Percentiles rank a stretch among this genome's conserved stretches.
phyloP scores from a whole-genome alignment of 1,140 invertebrate genomes.

The Leptinotarsa lineolata region DNA sequence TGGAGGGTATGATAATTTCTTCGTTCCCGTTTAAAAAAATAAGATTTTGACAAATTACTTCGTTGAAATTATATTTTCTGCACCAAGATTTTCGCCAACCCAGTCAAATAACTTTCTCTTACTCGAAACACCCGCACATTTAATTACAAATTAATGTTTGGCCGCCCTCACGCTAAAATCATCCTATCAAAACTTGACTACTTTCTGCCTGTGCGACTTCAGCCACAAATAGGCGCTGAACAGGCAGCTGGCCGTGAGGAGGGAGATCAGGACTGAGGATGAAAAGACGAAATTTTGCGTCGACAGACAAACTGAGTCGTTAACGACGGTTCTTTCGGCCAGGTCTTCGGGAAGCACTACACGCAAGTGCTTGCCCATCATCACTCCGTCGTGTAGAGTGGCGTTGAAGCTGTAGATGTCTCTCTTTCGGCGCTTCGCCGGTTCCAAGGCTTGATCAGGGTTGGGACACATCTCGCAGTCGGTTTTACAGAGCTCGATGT shows the following conservation, averaged over 20 bases:
- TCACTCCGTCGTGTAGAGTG: slow-evolving; percentile 62
- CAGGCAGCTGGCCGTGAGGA: slow-evolving; percentile 54
- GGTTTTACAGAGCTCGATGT: slow-evolving; percentile 82
- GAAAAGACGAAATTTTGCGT: slow-evolving; percentile 55
- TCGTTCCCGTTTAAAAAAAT: too few species aligned
- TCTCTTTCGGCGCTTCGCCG: slow-evolving; percentile 61
- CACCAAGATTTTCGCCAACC: too few species aligned
- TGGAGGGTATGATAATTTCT: too few species aligned
- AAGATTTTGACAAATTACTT: too few species aligned
- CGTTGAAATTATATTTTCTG: too few species aligned
- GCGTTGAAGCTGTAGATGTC: slow-evolving; percentile 57
- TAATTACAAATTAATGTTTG: too few species aligned
- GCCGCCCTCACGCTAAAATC: neutral
- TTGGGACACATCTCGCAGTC: slow-evolving; percentile 76
- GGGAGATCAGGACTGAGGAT: slow-evolving; percentile 53
- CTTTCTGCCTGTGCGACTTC: slow-evolving; percentile 31
- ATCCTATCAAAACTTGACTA: neutral
- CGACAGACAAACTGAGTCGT: slow-evolving; percentile 57
- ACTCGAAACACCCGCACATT: too few species aligned
- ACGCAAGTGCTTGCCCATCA: slow-evolving; percentile 65
- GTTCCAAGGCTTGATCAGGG: slow-evolving; percentile 68
- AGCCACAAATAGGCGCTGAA: slow-evolving; percentile 54
- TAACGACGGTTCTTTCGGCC: slow-evolving; percentile 43
- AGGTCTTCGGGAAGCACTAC: slow-evolving; percentile 72
- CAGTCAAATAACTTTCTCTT: too few species aligned